Evolutionary conservation across 1,140 invertebrate genomes (phyloP), one percentile per base, ranked within the genome.

Genomic region (Anagrus nilaparvatae): DNA sequence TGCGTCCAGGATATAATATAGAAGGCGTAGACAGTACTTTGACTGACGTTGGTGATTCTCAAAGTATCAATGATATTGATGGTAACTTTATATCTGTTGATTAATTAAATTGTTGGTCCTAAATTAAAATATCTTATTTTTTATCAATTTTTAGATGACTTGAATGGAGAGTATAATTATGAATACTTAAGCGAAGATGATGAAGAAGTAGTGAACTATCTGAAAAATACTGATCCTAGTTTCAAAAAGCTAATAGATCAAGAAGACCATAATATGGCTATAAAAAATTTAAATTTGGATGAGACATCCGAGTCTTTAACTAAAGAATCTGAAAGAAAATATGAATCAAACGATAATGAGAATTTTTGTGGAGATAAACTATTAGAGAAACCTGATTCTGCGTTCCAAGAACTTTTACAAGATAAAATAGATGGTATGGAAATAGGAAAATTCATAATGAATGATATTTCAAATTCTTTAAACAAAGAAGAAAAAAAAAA

Each of bases 341-440:
- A 97, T 0, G 97, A 97, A 68, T 72, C 97, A 52, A 94, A 85
- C 7, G 91, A 90, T 3, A 94, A 94, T 19, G 78, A 96, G 68
- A 74, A 91, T 51, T 87, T 97, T 2, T 76, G 97, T 20, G 93
- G 97, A 54, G 97, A 84, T 72, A 94, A 98, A 73, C 94, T 94
- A 9, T 93, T 97, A 68, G 97, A 93, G 92, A 97, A 97, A 70
- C 82, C 82, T 43, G 81, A 81, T 1, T 84, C 81, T 13, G 86
- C 89, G 63, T 77, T 78, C 34, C 86, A 90, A 65, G 87, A 87
- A 2, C 76, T 86, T 54, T 89, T 93, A 73, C 68, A 90, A 54
- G 85, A 87, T 14, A 94, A 88, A 88, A 75, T 90, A 60, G 94
- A n/a, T n/a, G n/a, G 94, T 49, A 90, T 90, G 1, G 90, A 95